Evolutionary conservation across 2,113 vertebrate genomes (phyloP).

Genomic region (Candoia aspera): DNA sequence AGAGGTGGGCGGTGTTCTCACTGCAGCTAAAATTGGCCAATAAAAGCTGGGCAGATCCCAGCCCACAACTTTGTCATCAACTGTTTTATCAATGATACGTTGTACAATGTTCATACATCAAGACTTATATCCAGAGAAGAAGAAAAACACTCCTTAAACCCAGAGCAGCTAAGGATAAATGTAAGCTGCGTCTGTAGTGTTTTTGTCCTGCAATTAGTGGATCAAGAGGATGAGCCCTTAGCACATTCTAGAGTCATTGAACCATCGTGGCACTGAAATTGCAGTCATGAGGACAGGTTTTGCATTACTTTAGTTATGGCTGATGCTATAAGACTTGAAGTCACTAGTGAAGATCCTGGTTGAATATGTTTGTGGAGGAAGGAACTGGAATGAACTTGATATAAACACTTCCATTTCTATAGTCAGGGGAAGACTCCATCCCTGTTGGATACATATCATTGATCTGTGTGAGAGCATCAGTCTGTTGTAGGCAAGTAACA

Average conservation of each 20-base stretch:
- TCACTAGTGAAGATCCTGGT: background rate
- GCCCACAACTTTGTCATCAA: background rate
- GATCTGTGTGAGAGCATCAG: background rate
- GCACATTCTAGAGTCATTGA: background rate
- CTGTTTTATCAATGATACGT: background rate
- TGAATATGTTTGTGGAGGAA: background rate
- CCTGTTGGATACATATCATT: background rate
- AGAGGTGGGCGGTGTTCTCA: too few relatives aligned
- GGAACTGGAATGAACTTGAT: background rate
- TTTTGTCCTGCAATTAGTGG: background rate
- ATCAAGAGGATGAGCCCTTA: background rate
- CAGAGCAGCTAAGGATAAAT: background rate
- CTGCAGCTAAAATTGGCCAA: background rate
- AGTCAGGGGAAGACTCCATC: background rate
- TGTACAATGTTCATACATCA: background rate
- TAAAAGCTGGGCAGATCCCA: background rate
- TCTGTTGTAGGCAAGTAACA: background rate
- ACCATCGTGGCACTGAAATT: background rate
- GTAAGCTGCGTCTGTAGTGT: background rate
- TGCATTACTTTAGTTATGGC: background rate
- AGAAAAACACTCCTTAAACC: background rate
- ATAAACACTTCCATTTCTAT: background rate
- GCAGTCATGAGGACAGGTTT: background rate
- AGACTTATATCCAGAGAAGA: background rate
- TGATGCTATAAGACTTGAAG: background rate